Base-by-base conservation (phyloP, 2,797 vertebrate species). In the Gobionotothen gibberifrons region DNA sequence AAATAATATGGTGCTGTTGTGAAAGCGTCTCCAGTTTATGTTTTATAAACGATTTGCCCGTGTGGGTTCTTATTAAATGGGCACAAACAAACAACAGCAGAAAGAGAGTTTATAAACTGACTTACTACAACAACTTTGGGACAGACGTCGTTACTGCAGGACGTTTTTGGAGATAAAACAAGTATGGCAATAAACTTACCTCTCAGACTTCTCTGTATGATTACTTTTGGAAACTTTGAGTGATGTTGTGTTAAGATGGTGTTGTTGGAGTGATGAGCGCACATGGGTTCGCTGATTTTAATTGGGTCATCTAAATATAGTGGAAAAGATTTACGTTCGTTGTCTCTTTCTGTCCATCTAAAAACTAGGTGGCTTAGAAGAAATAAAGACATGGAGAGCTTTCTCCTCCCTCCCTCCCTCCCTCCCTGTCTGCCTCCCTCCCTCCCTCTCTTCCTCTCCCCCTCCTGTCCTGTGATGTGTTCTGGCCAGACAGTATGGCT, bases 401-500 rank as follows among this genome's bases (percentile, higher is more conserved):
- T 60, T 57, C 56, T 55, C 14, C 52, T 21, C 56, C 42, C 40
- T 19, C 21, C 56, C 59, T 42, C 22, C 15, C 40, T 40, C 49
- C 21, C 39, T 36, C 49, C 55, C 9, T 36, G 43, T 56, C 15
- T n/a, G 21, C 10, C 10, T 40, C 32, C 32, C n/a, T 32, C 47
- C 67, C 29, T 63, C 22, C 22, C 32, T 73, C 70, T 5, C 72
- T 44, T 74, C 65, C 75, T 74, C 81, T 79, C 85, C 85, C 87
- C 81, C 89, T 89, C 86, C 91, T 93, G 89, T 89, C 89, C 89
- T 94, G 90, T 93, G 90, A 92, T 93, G 91, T 93, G 87, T 92
- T 90, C 90, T 93, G 91, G 92, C 92, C 91, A 93, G 93, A 93
- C 92, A 91, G 87, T 80, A 74, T 78, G 92, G 92, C 93, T 93